Evolutionary conservation across 2,888 invertebrate species (phyloP).

Genomic region (Baccha elongata): DNA sequence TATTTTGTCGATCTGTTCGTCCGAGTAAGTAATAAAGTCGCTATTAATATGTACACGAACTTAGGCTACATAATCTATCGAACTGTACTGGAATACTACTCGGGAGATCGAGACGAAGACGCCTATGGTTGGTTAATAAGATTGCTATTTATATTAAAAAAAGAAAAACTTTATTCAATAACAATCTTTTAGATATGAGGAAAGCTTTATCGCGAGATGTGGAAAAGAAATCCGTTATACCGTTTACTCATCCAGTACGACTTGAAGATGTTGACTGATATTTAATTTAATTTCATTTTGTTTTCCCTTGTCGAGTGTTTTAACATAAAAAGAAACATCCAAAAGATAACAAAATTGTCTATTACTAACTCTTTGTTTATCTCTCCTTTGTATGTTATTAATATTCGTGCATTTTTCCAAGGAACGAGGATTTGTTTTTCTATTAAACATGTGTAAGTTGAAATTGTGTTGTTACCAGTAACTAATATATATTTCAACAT

Average conservation of each 20-base stretch:
- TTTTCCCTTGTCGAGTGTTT: constrained; percentile 15
- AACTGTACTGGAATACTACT: constrained; percentile 98
- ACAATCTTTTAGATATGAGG: constrained; percentile 94
- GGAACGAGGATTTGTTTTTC: constrained; percentile 20
- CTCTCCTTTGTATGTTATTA: constrained; percentile 36
- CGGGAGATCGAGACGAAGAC: constrained; percentile 98
- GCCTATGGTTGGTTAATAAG: constrained; percentile 95
- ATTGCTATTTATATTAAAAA: neutral
- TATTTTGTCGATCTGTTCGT: constrained; percentile 99
- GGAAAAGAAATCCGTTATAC: constrained; percentile 95
- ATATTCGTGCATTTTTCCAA: constrained; percentile 51
- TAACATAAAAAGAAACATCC: neutral
- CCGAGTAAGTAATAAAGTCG: constrained; percentile 97
- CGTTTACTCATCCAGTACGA: constrained; percentile 95
- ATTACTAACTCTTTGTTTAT: constrained; percentile 40
- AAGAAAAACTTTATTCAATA: too few species aligned
- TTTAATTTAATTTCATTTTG: constrained; percentile 44
- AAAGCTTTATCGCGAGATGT: constrained; percentile 97
- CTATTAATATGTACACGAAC: constrained; percentile 98
- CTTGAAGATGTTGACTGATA: constrained; percentile 95
- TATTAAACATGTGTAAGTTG: constrained; percentile 46
- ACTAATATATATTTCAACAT: neutral
- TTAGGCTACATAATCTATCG: constrained; percentile 98
- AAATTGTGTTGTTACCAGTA: neutral
- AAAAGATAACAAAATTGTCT: constrained; percentile 30